phyloP scores from a whole-genome alignment of 1,140 invertebrate species.

The Grapholita molesta region DNA sequence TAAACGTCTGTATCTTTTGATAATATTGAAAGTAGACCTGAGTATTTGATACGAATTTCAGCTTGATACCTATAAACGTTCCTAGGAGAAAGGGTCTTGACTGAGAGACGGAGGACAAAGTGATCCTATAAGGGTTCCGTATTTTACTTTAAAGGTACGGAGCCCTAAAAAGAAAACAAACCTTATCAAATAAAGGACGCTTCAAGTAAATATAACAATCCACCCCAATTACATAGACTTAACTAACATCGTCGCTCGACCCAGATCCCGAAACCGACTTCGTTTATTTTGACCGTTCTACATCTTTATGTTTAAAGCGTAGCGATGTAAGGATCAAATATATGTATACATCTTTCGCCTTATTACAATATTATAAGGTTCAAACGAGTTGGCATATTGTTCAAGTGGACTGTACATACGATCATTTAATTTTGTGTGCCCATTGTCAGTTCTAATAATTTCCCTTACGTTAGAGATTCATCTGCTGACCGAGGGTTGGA shows the following conservation, averaged over 20 bases:
- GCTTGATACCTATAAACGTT: no score
- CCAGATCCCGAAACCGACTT: not conserved
- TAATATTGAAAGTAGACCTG: no score
- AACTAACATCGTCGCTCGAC: not conserved
- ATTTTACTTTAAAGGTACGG: no score
- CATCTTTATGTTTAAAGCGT: not conserved
- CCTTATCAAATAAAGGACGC: no score
- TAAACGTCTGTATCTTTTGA: no score
- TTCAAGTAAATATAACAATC: not conserved
- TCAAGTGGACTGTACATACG: not conserved
- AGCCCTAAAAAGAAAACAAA: no score
- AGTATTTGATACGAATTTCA: no score
- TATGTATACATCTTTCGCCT: not conserved
- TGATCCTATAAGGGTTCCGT: no score
- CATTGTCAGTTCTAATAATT: not conserved
- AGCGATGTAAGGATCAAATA: not conserved
- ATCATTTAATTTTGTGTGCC: not conserved
- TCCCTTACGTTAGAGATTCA: constrained; percentile 1
- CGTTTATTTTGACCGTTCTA: not conserved
- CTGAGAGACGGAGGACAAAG: no score
- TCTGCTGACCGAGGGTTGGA: constrained; percentile 5
- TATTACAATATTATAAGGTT: not conserved
- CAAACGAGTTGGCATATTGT: not conserved
- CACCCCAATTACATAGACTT: constrained; percentile 1
- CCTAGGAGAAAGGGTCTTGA: no score